Evolutionary conservation across 92 coral and sea anemone species (phyloP), one percentile per base, ranked within the genome.

Genomic region (Chrysogorgia sp.): DNA sequence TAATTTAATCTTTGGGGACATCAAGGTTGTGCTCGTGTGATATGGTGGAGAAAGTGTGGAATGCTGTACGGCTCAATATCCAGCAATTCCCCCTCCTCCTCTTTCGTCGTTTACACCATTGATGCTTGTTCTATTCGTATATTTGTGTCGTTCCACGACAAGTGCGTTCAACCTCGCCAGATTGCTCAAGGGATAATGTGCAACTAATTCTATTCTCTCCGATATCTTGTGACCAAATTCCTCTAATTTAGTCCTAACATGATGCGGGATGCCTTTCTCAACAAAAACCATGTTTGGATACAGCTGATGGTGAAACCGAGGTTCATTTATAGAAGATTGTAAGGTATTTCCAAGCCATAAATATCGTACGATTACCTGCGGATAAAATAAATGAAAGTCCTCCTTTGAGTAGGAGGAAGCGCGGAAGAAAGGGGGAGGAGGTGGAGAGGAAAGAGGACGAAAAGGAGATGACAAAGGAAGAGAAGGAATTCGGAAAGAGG

Each of bases 281-380:
- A 47, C 53, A 15, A 47, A 47, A 47, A 47, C 53, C n/a, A 47
- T 7, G n/a, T 47, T 47, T 47, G 53, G 53, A 47, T 47, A 47
- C n/a, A 47, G 53, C 15, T 47, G 53, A 15, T 47, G 53, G n/a
- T 47, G 53, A 47, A 47, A 47, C 10, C 53, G 53, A 2, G 53
- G 53, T 15, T 6, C 15, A 15, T 47, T 15, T 6, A 47, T 47
- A 2, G 53, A 7, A 47, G 53, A 47, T n/a, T 47, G 14, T n/a
- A 47, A 15, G n/a, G 2, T 15, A 2, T 12, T 47, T 47, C 53
- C 53, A 74, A 74, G 50, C 57, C 47, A 70, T 74, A 68, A 55
- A 62, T 34, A 20, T 64, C 28, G 17, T 64, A 15, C 53, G 15
- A 47, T 47, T 47, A 47, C 10, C 53, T 47, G 53, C 7, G 53